phyloP scores from a whole-genome alignment of 2,888 invertebrate species.

The Tinea pellionella region DNA sequence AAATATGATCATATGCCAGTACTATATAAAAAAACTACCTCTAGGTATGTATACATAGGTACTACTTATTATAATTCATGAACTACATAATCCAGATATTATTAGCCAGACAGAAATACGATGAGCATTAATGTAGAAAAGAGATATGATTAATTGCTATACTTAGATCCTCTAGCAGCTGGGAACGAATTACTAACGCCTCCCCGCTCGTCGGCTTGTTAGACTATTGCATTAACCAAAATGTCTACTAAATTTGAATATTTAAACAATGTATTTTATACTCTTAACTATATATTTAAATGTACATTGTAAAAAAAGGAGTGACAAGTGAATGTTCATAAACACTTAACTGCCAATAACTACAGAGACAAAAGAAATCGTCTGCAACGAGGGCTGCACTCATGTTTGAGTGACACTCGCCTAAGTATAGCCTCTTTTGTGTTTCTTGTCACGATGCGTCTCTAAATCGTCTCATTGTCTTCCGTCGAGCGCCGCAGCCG shows the following conservation, averaged over 20 bases:
- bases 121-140: background rate
- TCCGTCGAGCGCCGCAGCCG: conserved; percentile 13
- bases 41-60: too few species aligned
- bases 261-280: background rate
- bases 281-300: background rate
- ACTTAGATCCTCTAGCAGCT: background rate
- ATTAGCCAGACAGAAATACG: background rate
- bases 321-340: background rate
- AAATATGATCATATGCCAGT: too few species aligned
- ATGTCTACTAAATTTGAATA: background rate
- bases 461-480: conserved; percentile 17
- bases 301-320: too few species aligned
- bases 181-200: conserved; percentile 5
- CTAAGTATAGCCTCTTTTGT: conserved; percentile 11
- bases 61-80: too few species aligned
- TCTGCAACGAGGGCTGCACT: background rate
- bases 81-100: too few species aligned
- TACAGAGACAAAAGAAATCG: background rate
- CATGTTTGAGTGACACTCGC: conserved; percentile 11
- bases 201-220: background rate
- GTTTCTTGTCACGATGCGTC: conserved; percentile 17
- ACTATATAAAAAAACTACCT: too few species aligned
- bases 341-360: background rate
- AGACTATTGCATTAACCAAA: background rate
- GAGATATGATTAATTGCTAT: conserved; percentile 2